phyloP scores from a whole-genome alignment of 2,797 vertebrate genomes.

The Sphenodon punctatus region DNA sequence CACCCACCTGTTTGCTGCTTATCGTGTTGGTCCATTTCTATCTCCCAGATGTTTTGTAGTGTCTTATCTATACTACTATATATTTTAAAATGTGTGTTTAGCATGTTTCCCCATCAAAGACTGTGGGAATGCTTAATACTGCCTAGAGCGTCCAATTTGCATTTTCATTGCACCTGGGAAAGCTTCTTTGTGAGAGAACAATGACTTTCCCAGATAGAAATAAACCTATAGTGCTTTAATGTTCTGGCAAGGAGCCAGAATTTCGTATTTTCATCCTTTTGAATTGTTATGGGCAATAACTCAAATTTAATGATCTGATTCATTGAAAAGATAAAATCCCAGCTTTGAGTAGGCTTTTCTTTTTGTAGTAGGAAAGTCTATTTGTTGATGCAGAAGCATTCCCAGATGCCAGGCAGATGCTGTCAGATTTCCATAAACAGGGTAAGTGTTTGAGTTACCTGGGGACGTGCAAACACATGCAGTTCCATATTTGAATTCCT shows the following conservation, averaged over 20 bases:
- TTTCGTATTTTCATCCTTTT: conserved; percentile 69
- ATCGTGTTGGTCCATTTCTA: neutral
- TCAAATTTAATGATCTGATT: conserved; percentile 75
- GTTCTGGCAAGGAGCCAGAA: conserved; percentile 62
- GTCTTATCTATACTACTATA: conserved; percentile 47
- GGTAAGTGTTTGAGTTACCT: neutral
- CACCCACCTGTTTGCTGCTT: neutral
- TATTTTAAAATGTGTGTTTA: conserved; percentile 61
- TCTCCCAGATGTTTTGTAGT: conserved; percentile 3
- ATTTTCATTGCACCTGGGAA: conserved; percentile 73
- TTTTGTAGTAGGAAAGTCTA: conserved; percentile 48
- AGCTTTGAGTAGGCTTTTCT: conserved; percentile 44
- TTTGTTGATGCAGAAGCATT: conserved; percentile 18
- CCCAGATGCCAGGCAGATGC: conserved; percentile 24
- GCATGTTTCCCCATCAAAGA: conserved; percentile 57
- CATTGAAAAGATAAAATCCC: conserved; percentile 69
- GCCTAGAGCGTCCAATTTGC: conserved; percentile 72
- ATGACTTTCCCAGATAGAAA: conserved; percentile 74
- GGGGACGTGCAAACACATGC: neutral
- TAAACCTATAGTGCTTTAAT: conserved; percentile 64
- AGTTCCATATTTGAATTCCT: conserved; percentile 38
- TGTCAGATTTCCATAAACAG: conserved; percentile 9
- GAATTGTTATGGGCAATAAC: conserved; percentile 67
- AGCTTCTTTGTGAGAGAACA: conserved; percentile 61
- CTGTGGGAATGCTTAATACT: conserved; percentile 60